Evolutionary conservation across 2,113 vertebrate species (phyloP), one percentile per base, ranked within the genome.

Genomic region (Microcebus tavaratra): DNA sequence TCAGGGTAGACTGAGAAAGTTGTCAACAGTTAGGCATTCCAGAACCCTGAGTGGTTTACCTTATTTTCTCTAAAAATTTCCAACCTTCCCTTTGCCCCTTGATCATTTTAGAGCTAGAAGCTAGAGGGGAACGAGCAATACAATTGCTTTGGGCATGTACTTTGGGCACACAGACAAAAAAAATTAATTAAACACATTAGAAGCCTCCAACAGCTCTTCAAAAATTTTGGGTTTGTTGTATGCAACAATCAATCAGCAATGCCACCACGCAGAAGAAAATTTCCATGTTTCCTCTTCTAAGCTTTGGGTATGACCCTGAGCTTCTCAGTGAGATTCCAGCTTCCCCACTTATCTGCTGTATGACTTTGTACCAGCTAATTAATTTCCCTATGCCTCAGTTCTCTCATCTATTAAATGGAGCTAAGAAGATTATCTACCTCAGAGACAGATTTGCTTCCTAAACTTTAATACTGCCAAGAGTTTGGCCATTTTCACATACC

Each of bases 171-270:
- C 31, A 72, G 88, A 73, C 25, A 78, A 63, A 91, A 57, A 94
- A 93, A 94, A 73, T 95, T 95, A 88, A 94, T 97, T 94, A 93
- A 97, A 96, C 81, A 95, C 14, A 92, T 91, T 81, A 88, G 63
- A 94, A 39, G 8, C 39, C 73, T 95, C 95, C 27, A 83, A 78
- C n/a, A 81, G 23, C 45, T 95, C 75, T 96, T 97, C 72, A 80
- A 91, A 95, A 80, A 70, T 90, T 95, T 45, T 97, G 80, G n/a
- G 36, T 95, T 94, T 93, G 36, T 75, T 91, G 25, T 90, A 48
- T 86, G 79, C 29, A 87, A 92, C 34, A 78, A 87, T 36, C 34
- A 81, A 84, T 42, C n/a, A 90, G 45, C 89, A 91, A 29, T 55
- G 90, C 48, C 2, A n/a, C 48, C 67, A 39, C 27, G 84, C 76